A percentile compares a stretch with the other conserved stretches of the same genome.
Conservation (phyloP, 2,888 invertebrate genomes). For the Thyatira batis region DNA sequence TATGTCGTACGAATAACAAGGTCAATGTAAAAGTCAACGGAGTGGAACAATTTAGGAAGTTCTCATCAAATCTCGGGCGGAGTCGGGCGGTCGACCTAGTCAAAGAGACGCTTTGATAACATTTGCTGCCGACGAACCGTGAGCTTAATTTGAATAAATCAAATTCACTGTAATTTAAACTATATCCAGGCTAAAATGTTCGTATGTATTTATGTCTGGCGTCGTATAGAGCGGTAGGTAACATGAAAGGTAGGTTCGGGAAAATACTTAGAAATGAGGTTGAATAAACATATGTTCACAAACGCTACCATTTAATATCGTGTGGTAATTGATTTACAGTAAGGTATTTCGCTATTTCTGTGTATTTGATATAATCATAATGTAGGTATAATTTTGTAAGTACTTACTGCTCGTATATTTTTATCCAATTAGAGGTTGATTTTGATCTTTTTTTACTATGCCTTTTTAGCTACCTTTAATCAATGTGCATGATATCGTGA, state of each 20-base stretch:
- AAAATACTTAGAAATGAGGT: background rate
- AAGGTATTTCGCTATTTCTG: no score
- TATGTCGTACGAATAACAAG: constrained; percentile 51
- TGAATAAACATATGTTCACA: background rate
- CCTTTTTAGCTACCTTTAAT: no score
- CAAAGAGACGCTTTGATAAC: constrained; percentile 68
- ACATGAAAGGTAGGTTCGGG: background rate
- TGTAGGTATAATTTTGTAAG: no score
- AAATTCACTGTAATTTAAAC: constrained; percentile 56
- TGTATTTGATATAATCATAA: no score
- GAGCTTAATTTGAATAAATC: constrained; percentile 70
- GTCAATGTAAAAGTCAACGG: constrained; percentile 61
- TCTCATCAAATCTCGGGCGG: constrained; percentile 57
- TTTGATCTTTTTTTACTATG: no score
- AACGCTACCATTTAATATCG: background rate
- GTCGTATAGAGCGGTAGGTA: constrained; percentile 1
- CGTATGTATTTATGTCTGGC: constrained; percentile 7
- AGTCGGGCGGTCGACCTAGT: constrained; percentile 51
- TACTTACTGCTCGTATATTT: no score
- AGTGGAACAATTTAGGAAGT: constrained; percentile 64
- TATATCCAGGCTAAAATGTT: constrained; percentile 27
- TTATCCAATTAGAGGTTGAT: no score
- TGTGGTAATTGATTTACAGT: background rate
- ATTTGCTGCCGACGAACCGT: constrained; percentile 57
- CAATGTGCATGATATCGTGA: no score